Base-by-base conservation (phyloP, 2,888 invertebrate species). In the Limnephilus auricula region DNA sequence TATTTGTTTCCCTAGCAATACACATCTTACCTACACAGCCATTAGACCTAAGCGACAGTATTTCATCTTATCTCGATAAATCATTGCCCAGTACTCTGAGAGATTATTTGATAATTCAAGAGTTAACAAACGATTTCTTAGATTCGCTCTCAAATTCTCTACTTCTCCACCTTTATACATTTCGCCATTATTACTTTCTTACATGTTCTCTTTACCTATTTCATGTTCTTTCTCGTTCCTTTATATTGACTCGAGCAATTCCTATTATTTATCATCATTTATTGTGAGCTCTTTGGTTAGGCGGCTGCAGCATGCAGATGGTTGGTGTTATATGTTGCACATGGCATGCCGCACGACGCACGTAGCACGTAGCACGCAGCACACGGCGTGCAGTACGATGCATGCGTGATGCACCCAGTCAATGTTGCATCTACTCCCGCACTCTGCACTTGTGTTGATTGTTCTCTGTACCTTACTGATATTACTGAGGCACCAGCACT, bases 281-380 rank as follows among this genome's bases (percentile, higher is more conserved):
- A 94, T 94, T 94, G 94, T 94, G 93, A 94, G 94, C 94, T 94
- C 94, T 95, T 94, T 95, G 90, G 90, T 93, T 93, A 90, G 89
- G 94, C 92, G 93, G 95, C 95, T 94, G 95, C 94, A 94, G 95
- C 95, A 95, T 95, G 93, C 94, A 95, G 95, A 94, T 94, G 95
- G 94, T 95, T 94, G 94, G 94, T 95, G 92, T 80, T 86, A 25
- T 82, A 90, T 65, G 82, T 88, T 65, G 88, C 82, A 80, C 65
- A 80, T 45, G 79, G 90, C 85, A 89, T 37, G 80, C 89, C 31
- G 90, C 84, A 90, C 82, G 85, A 32, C 65, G 79, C 50, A 80
- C 40, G 78, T 78, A 31, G 88, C 88, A 88, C 34, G 88, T 34
- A 34, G 82, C 32, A 31, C 32, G 80, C n/a, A 31, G 79, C 79